Evolutionary conservation across 2,797 vertebrate genomes (phyloP).

Genomic region (Mormyrus hasselquistii): DNA sequence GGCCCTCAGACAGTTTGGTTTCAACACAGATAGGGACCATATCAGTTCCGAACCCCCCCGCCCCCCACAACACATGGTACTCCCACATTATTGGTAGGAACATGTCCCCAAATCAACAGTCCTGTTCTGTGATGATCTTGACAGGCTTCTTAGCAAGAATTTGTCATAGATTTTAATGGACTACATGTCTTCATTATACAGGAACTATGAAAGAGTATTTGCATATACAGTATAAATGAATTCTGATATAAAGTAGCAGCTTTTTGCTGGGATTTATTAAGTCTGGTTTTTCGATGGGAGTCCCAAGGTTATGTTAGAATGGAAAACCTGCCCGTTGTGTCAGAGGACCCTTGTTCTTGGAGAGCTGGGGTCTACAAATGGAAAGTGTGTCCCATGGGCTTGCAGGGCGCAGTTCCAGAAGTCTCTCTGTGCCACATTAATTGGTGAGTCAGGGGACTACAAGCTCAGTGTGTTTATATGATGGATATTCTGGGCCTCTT

Average conservation of each 20-base stretch:
- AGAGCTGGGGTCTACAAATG: neutral
- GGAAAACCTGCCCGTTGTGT: neutral
- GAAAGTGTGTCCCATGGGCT: neutral
- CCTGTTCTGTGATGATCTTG: neutral
- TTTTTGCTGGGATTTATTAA: neutral
- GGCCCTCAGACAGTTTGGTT: neutral
- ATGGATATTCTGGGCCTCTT: neutral
- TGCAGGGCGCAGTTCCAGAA: neutral
- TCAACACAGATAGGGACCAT: neutral
- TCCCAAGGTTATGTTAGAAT: neutral
- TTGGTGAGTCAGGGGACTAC: neutral
- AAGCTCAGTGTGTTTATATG: neutral
- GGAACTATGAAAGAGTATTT: neutral
- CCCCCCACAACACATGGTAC: neutral
- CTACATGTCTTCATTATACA: neutral
- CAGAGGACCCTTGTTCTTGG: neutral
- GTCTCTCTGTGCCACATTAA: neutral
- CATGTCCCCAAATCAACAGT: neutral
- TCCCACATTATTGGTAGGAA: neutral
- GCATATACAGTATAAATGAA: neutral
- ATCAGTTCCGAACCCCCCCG: neutral
- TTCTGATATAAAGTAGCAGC: neutral
- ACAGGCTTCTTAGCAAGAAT: neutral
- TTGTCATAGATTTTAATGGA: neutral
- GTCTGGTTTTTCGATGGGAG: neutral